Conservation (phyloP, 2,113 vertebrate species). For the Cacatua alba region DNA sequence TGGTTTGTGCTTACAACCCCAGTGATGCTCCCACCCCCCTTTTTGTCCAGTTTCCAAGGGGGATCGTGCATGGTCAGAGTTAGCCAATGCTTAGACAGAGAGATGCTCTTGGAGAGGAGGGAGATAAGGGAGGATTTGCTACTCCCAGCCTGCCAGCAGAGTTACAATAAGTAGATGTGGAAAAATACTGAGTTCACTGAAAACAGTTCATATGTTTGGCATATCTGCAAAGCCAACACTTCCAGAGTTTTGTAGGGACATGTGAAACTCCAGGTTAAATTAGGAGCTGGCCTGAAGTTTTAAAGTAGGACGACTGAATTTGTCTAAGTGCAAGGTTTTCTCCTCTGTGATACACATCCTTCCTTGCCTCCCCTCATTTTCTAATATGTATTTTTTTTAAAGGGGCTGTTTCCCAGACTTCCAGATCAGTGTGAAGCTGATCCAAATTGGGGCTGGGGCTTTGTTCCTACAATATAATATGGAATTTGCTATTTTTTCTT, state of each 20-base stretch:
- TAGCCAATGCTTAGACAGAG: constrained; percentile 38
- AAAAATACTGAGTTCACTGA: constrained; percentile 52
- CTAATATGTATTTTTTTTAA: background rate
- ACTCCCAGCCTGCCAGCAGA: background rate
- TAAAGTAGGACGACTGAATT: background rate
- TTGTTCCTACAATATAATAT: background rate
- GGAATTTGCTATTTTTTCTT: background rate
- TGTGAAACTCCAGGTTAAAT: background rate
- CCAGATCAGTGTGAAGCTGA: background rate
- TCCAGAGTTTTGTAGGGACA: background rate
- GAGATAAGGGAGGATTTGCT: constrained; percentile 42
- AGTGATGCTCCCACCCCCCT: background rate
- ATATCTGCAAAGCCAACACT: background rate
- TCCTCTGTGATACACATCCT: background rate
- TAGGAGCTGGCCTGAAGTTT: background rate
- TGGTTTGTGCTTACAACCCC: constrained; percentile 36
- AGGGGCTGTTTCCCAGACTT: background rate
- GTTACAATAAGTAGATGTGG: constrained; percentile 52
- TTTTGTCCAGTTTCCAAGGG: constrained; percentile 30
- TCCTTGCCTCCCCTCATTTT: background rate
- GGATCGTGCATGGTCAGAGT: background rate
- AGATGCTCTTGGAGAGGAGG: constrained; percentile 2
- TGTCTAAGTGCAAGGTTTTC: background rate
- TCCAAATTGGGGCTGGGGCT: background rate
- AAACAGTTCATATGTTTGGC: background rate